A percentile compares a stretch with the other conserved stretches of the same genome.
Evolutionary conservation across 2,797 vertebrate species (phyloP).

Genomic region (Periophthalmus magnuspinnatus): DNA sequence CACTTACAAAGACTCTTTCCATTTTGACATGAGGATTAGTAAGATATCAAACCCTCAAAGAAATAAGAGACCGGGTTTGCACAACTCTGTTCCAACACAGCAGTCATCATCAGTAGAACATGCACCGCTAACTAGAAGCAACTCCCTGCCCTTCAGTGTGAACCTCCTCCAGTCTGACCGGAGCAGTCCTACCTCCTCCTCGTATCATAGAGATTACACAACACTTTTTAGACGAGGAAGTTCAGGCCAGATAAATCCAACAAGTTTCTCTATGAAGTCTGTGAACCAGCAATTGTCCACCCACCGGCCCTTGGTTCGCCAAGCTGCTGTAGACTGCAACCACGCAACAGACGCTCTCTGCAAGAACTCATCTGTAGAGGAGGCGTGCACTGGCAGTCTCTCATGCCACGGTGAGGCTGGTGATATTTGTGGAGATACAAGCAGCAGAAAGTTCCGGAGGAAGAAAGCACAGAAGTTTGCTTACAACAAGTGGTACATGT

Average conservation of each 20-base stretch:
- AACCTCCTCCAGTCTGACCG: constrained; percentile 62
- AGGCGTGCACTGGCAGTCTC: constrained; percentile 63
- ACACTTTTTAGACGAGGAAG: constrained; percentile 65
- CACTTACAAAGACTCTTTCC: constrained; percentile 96
- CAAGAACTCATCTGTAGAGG: constrained; percentile 60
- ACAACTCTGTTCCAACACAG: constrained; percentile 88
- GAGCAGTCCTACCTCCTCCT: constrained; percentile 51
- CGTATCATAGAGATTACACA: constrained; percentile 53
- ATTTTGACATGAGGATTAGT: constrained; percentile 89
- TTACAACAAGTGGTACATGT: constrained; percentile 96
- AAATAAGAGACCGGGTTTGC: constrained; percentile 75
- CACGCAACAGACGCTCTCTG: constrained; percentile 67
- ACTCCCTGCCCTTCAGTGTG: constrained; percentile 87
- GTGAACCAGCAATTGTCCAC: constrained; percentile 79
- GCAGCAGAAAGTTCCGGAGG: constrained; percentile 73
- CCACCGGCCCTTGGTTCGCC: constrained; percentile 89
- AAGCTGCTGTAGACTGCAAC: constrained; percentile 89
- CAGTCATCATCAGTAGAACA: constrained; percentile 77
- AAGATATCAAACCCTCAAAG: constrained; percentile 73
- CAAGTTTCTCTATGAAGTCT: constrained; percentile 64
- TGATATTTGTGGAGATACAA: constrained; percentile 62
- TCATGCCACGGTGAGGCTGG: constrained; percentile 57
- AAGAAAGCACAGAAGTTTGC: constrained; percentile 88
- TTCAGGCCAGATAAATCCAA: constrained; percentile 67
- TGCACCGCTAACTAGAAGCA: constrained; percentile 87